Evolutionary conservation across 1,140 invertebrate genomes (phyloP).

Genomic region (Patella vulgata): DNA sequence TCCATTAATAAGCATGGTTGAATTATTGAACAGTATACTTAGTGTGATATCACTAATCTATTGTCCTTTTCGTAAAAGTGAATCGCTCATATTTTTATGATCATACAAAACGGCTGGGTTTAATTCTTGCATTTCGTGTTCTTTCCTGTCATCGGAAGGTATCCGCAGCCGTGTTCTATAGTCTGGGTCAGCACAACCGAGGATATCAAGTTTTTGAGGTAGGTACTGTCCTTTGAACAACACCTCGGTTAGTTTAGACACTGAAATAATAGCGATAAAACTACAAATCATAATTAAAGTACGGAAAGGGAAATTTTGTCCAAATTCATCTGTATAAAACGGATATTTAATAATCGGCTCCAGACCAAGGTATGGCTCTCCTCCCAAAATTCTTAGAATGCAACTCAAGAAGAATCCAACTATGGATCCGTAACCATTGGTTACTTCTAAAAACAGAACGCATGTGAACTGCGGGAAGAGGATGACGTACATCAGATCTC

Average conservation of each 20-base stretch:
- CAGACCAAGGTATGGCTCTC: conserved; percentile 84
- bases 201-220: conserved; percentile 20
- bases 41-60: too few relatives aligned
- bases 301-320: conserved; percentile 51
- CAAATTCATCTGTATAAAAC: conserved; percentile 77
- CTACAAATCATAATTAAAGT: conserved; percentile 46
- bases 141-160: too few relatives aligned
- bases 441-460: not conserved
- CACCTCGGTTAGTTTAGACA: conserved; percentile 38
- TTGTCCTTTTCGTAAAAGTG: too few relatives aligned
- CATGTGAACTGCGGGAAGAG: conserved; percentile 4
- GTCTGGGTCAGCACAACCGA: conserved; percentile 5
- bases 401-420: conserved; percentile 83
- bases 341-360: conserved; percentile 85
- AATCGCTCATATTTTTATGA: too few relatives aligned
- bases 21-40: too few relatives aligned
- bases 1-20: too few relatives aligned
- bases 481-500: not conserved
- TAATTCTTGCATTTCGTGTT: too few relatives aligned
- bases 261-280: conserved; percentile 28
- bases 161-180: too few relatives aligned
- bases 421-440: conserved; percentile 94
- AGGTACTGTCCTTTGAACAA: conserved; percentile 30
- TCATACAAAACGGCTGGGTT: too few relatives aligned
- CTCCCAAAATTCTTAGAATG: conserved; percentile 82